Evolutionary conservation across 2,888 invertebrate genomes (phyloP).

Genomic region (Latrodectus hesperus): DNA sequence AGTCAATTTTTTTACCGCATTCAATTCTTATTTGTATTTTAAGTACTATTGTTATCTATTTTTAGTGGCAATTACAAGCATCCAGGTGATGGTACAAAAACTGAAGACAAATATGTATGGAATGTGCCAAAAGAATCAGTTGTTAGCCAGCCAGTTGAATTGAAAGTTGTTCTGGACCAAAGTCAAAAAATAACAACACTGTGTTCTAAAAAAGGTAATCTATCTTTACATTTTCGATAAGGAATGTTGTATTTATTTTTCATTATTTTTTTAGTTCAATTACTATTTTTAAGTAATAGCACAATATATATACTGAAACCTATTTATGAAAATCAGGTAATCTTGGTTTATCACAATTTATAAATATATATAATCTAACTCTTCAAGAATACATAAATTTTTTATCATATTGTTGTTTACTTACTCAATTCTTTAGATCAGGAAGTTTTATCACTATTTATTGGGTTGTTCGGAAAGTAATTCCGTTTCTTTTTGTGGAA

Average conservation of each 20-base stretch:
- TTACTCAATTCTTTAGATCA: no score
- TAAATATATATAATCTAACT: no score
- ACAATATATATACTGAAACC: background rate
- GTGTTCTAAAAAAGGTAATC: slow-evolving; percentile 70
- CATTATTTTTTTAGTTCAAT: background rate
- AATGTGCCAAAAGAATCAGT: slow-evolving; percentile 50
- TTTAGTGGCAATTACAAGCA: slow-evolving; percentile 7
- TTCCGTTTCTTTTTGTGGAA: no score
- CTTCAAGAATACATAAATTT: no score
- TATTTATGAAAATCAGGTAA: no score
- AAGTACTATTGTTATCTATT: background rate
- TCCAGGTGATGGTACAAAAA: slow-evolving; percentile 2
- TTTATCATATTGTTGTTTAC: no score
- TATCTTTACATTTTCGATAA: background rate
- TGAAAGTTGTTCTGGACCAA: slow-evolving; percentile 68
- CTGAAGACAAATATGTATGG: slow-evolving; percentile 42
- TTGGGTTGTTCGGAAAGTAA: no score
- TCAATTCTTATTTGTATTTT: no score
- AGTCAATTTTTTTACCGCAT: no score
- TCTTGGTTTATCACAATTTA: no score
- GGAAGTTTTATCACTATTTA: no score
- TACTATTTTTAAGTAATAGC: background rate
- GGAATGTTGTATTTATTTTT: background rate
- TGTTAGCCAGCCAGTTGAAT: slow-evolving; percentile 58
- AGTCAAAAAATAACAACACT: slow-evolving; percentile 67